Conservation (phyloP, 2,113 vertebrate species). For the Rhipidura dahli region DNA sequence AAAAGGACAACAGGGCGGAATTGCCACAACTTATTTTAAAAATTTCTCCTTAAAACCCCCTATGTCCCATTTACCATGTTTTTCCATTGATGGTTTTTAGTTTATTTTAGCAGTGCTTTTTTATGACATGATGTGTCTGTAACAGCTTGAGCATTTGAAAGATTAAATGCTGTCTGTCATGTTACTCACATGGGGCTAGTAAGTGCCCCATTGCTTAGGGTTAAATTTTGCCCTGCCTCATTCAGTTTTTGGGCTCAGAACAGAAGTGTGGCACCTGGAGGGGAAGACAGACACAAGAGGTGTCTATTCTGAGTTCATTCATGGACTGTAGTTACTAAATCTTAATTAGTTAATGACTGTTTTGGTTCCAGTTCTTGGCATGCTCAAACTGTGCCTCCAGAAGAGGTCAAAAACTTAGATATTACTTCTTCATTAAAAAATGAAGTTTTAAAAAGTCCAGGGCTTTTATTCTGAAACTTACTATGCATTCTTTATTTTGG, state of each 20-base stretch:
- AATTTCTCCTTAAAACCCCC: background rate
- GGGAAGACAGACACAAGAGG: background rate
- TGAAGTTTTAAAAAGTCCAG: background rate
- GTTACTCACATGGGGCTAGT: background rate
- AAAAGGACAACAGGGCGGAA: background rate
- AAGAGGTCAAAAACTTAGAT: conserved; percentile 11
- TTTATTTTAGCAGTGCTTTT: background rate
- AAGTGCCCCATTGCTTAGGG: background rate
- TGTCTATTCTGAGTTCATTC: background rate
- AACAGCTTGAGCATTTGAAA: background rate
- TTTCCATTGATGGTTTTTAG: background rate
- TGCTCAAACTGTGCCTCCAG: background rate
- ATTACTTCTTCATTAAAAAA: background rate
- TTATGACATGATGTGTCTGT: background rate
- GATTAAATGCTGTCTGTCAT: background rate
- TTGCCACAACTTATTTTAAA: background rate
- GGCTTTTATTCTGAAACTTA: conserved; percentile 54
- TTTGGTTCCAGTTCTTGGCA: background rate
- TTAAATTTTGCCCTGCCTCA: background rate
- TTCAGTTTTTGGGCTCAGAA: background rate
- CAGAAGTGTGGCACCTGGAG: background rate
- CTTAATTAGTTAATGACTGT: background rate
- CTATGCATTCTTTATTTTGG: conserved; percentile 46
- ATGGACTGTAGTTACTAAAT: background rate
- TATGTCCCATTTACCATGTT: background rate